A percentile compares a stretch with the other conserved stretches of the same genome.
phyloP scores from a whole-genome alignment of 2,113 vertebrate genomes.

The Catharus minimus region DNA sequence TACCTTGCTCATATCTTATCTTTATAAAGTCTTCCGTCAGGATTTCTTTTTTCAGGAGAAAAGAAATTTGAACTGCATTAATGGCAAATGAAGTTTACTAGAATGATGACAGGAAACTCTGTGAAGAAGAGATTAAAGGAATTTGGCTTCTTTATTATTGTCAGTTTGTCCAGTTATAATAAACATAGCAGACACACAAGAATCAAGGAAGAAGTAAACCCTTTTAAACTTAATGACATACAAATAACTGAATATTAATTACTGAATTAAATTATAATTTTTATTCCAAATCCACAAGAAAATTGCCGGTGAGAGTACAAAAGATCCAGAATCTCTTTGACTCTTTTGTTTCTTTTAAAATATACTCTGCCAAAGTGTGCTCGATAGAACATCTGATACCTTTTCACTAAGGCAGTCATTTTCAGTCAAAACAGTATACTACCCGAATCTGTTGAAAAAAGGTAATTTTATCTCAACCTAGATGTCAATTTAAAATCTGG shows the following conservation, averaged over 20 bases:
- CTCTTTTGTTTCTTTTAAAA: neutral
- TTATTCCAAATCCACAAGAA: neutral
- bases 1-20: neutral
- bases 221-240: neutral
- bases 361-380: neutral
- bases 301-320: neutral
- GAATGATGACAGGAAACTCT: neutral
- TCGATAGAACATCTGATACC: neutral
- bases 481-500: neutral
- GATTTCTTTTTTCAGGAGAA: neutral
- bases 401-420: neutral
- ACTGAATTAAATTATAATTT: neutral
- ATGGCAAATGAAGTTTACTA: neutral
- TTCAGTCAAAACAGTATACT: neutral
- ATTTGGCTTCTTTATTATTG: neutral
- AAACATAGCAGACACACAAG: neutral
- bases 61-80: neutral
- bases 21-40: neutral
- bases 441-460: neutral
- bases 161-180: neutral
- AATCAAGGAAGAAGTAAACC: neutral
- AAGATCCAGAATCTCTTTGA: neutral
- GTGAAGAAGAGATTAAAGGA: neutral
- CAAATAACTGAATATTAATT: neutral
- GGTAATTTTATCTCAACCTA: neutral